These are phyloP conservation scores for Dipodomys ordii DNA, from an alignment of 2,113 vertebrate genomes.

Conservation along the genomic window DNA sequence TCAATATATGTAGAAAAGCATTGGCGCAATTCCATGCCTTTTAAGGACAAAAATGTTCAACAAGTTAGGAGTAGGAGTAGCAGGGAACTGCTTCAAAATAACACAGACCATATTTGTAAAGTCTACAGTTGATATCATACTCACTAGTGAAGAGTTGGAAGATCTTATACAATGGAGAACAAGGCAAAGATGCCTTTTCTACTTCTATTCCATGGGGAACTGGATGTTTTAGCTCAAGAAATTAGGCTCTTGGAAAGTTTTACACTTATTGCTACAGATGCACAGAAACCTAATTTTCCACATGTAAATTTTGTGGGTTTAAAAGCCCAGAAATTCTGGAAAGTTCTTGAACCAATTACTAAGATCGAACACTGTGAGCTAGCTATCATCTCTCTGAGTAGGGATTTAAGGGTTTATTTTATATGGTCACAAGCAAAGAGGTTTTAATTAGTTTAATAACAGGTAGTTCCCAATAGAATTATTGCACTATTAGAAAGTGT, in stretches of 20 bases:
- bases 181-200: background rate
- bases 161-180: background rate
- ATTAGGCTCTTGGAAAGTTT: constrained; percentile 13
- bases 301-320: constrained; percentile 40
- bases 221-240: background rate
- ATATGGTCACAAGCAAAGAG: background rate
- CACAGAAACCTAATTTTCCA: constrained; percentile 49
- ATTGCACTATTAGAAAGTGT: background rate
- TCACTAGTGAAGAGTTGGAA: background rate
- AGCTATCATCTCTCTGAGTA: background rate
- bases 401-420: background rate
- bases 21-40: background rate
- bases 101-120: background rate
- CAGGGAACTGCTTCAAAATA: background rate
- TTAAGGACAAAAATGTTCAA: constrained; percentile 16
- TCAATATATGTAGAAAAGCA: background rate
- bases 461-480: background rate
- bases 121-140: background rate
- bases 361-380: background rate
- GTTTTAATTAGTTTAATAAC: constrained; percentile 9
- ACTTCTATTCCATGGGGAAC: background rate
- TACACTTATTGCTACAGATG: constrained; percentile 22
- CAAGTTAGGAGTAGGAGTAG: background rate
- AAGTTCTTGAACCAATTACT: constrained; percentile 19
- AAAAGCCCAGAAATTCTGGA: constrained; percentile 36